Base-by-base conservation (phyloP, 2,888 invertebrate species). In the Silvanus unidentatus region DNA sequence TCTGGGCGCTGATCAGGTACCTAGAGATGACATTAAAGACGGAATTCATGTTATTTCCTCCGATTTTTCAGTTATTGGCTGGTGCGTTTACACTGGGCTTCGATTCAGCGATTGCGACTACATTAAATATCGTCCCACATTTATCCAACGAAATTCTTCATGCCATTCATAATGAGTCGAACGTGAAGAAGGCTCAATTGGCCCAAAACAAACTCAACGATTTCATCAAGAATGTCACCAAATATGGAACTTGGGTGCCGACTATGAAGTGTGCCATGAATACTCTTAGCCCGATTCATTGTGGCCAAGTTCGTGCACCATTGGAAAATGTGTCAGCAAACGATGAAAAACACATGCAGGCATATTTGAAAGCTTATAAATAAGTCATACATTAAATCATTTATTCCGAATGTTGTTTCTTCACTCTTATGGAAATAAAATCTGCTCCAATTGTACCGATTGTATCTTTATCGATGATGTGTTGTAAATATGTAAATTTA, bases 221-320 rank as follows among this genome's bases (percentile, higher is more conserved):
- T 38, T 73, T 74, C 12, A 57, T 77, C 16, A 73, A 74, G 45
- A 72, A 73, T 1, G 75, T 76, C 37, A 74, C 75, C 16, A 64
- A 61, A 55, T 73, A 77, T 69, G 80, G 80, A 48, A 62, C 73
- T 6, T 84, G 84, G 84, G 82, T 85, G 8, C 77, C 81, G 4
- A 75, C 79, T 12, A 83, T 85, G 82, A 86, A 86, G 68, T 74
- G 73, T 8, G 82, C 82, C 1, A 85, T 84, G 84, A 75, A 76
- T 53, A 60, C 79, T 5, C 66, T 76, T 6, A 77, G 80, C 0
- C 77, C 78, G 0, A 73, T 86, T 14, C 73, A 81, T 47, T 74
- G 82, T 34, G 86, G 86, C 0, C 77, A 79, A 0, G 77, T 80
- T 0, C 73, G 82, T 2, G 64, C 75, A 2, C 85, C 85, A 0